These are phyloP conservation scores for Gambelia wislizenii DNA, from an alignment of 2,797 vertebrate species.

Conservation along the genomic window DNA sequence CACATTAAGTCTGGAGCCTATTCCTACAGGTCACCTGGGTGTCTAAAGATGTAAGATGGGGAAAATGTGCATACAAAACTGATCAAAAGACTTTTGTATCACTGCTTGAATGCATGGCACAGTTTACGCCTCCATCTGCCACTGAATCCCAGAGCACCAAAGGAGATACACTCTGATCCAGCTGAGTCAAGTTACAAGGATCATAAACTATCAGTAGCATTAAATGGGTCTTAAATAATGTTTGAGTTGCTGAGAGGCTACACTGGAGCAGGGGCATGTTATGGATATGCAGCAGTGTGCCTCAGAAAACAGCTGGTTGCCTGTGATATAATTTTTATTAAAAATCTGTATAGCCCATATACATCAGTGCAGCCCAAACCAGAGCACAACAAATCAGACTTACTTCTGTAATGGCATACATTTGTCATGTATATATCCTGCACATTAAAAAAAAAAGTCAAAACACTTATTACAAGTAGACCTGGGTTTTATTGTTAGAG, in stretches of 20 bases:
- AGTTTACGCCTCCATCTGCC: too few species aligned
- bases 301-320: not conserved
- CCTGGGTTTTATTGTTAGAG: too few species aligned
- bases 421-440: not conserved
- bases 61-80: not conserved
- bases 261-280: not conserved
- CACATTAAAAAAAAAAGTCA: not conserved
- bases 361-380: not conserved
- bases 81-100: not conserved
- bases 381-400: not conserved
- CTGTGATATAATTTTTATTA: not conserved
- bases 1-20: not conserved
- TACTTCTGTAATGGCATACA: not conserved
- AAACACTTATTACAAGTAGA: too few species aligned
- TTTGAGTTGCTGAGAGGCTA: constrained; percentile 3
- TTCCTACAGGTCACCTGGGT: not conserved
- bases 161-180: not conserved
- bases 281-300: not conserved
- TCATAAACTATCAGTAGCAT: not conserved
- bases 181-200: not conserved
- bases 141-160: not conserved
- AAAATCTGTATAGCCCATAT: not conserved
- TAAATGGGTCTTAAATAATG: not conserved
- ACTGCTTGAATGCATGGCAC: not conserved
- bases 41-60: not conserved